Evolutionary conservation across 2,888 invertebrate genomes (phyloP).

Genomic region (Malthinus seriepunctatus): DNA sequence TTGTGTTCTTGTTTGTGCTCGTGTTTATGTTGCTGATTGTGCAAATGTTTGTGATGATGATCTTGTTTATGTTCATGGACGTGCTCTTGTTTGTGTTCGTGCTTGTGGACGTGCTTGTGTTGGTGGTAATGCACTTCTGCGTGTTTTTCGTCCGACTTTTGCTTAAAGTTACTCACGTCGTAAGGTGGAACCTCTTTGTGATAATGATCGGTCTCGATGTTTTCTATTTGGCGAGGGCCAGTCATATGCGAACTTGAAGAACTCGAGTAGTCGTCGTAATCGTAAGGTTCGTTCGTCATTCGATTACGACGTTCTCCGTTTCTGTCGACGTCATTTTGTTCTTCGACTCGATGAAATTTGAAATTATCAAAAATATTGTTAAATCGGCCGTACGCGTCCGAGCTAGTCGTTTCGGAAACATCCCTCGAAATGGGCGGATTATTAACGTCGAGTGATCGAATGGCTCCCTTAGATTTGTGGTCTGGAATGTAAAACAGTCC

Average conservation of each 20-base stretch:
- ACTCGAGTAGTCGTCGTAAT: conserved; percentile 39
- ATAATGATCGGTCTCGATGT: conserved; percentile 40
- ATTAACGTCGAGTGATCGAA: no score
- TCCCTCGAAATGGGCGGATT: no score
- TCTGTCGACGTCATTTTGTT: background rate
- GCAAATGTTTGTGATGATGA: conserved; percentile 38
- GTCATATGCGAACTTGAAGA: conserved; percentile 36
- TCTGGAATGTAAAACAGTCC: no score
- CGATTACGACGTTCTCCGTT: conserved; percentile 6
- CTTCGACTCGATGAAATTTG: background rate
- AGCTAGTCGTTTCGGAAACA: no score
- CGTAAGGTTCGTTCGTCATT: conserved; percentile 28
- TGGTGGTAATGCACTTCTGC: conserved; percentile 40
- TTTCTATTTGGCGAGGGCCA: conserved; percentile 43
- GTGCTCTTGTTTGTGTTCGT: conserved; percentile 46
- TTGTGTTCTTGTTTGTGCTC: conserved; percentile 30
- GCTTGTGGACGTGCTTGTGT: conserved; percentile 45
- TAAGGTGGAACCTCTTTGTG: conserved; percentile 42
- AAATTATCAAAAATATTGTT: background rate
- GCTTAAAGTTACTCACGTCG: conserved; percentile 33
- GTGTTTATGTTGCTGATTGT: conserved; percentile 32
- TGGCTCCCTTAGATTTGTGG: no score
- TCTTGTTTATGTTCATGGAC: conserved; percentile 43
- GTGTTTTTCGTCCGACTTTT: conserved; percentile 19
- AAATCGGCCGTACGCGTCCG: no score